Conservation (phyloP, 2,113 vertebrate genomes). For the Numida meleagris region DNA sequence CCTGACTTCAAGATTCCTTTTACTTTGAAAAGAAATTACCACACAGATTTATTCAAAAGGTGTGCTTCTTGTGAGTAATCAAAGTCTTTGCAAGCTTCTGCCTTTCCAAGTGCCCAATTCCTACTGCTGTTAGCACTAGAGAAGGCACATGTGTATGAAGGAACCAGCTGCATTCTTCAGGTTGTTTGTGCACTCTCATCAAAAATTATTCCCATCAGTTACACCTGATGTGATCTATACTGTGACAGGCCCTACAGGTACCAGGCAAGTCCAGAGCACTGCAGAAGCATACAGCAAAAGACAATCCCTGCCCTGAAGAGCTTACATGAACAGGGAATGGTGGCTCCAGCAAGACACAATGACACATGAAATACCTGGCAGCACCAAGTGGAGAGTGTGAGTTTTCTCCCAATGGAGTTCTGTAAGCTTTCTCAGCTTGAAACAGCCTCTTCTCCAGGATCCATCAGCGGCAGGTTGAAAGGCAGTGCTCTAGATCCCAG, state of each 20-base stretch:
- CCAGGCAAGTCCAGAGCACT: background rate
- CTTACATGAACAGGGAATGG: background rate
- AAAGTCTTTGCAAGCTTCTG: constrained; percentile 50
- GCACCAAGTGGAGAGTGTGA: background rate
- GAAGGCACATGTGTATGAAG: background rate
- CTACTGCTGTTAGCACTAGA: background rate
- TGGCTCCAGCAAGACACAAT: background rate
- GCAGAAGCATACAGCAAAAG: background rate
- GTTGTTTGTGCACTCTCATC: background rate
- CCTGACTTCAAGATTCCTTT: constrained; percentile 54
- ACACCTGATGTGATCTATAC: background rate
- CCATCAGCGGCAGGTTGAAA: background rate
- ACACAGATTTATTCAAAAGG: constrained; percentile 48
- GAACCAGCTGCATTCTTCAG: constrained; percentile 37
- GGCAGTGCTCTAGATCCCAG: background rate
- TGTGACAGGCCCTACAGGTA: background rate
- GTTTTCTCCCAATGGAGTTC: fast-evolving
- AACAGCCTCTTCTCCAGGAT: background rate
- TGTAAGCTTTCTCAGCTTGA: background rate
- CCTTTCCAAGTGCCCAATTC: constrained; percentile 32
- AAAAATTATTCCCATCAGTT: constrained; percentile 39
- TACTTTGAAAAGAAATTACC: constrained; percentile 46
- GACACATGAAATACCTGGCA: background rate
- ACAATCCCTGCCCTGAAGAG: background rate
- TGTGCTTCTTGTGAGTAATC: constrained; percentile 57